Base-by-base conservation (phyloP, 2,797 vertebrate species). In the Hybognathus amarus region DNA sequence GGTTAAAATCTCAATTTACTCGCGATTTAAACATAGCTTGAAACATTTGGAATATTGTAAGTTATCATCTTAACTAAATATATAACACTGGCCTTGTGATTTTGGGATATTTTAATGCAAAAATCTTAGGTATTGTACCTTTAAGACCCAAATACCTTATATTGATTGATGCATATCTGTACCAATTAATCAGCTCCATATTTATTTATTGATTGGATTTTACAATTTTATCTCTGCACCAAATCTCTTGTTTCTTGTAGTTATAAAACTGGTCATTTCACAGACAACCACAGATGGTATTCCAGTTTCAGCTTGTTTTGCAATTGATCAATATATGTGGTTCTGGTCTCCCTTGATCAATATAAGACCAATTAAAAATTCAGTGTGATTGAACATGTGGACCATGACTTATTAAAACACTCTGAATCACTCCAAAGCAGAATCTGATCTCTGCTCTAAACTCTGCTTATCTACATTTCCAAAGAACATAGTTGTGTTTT, bases 301-400 rank as follows among this genome's bases (percentile, higher is more conserved):
- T 69, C 81, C 50, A 61, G 83, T 87, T 80, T 89, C 87, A 89
- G 81, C 81, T 80, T 85, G 77, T 83, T 75, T 77, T 33, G 27
- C 84, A 77, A 33, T n/a, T 18, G 87, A 93, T 94, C 93, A 86
- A 92, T 93, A 91, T 18, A 63, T 59, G 84, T 77, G 66, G 87
- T 79, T 67, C 80, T 87, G 69, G 70, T 83, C 84, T 82, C 69
- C 74, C 69, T 83, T 75, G 86, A 87, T 93, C 92, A 91, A 89
- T 92, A 87, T 52, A 64, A 22, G 56, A 68, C 71, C 88, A 78
- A 93, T 92, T 78, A 90, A 80, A 77, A 87, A 85, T 84, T 74
- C 59, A 79, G 20, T 73, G 38, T 45, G n/a, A 2, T 15, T 42
- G 56, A 63, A 77, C 56, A 20, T 77, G 11, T 20, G 6, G 5